Percentiles rank a stretch among this genome's conserved stretches.
Evolutionary conservation across 2,797 vertebrate genomes (phyloP).

Genomic region (Enteromius radiatus): DNA sequence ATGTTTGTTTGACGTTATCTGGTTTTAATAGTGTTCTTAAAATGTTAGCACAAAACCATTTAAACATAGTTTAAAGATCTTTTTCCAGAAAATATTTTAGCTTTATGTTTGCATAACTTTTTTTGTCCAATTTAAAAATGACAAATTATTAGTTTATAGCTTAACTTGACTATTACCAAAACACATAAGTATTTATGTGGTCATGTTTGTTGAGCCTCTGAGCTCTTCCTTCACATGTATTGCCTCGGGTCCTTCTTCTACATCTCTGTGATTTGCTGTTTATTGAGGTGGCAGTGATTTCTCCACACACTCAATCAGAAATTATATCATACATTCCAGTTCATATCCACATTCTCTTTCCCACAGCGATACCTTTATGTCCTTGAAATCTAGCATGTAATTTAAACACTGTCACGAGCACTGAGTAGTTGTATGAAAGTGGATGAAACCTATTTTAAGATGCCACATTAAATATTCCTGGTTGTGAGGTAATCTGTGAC

Average conservation of each 20-base stretch:
- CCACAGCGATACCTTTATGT: background rate
- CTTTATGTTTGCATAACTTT: too few species aligned
- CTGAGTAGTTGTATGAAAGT: background rate
- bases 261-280: conserved; percentile 13
- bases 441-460: background rate
- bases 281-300: conserved; percentile 14
- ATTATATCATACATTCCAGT: background rate
- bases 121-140: too few species aligned
- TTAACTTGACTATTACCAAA: background rate
- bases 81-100: too few species aligned
- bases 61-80: too few species aligned
- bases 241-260: conserved; percentile 1
- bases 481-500: background rate
- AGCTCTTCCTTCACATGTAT: background rate
- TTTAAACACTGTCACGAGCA: background rate
- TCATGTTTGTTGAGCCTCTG: background rate
- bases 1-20: background rate
- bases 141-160: too few species aligned
- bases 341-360: background rate
- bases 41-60: too few species aligned
- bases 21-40: background rate
- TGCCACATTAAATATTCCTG: conserved; percentile 1
- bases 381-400: background rate
- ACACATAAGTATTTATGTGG: background rate
- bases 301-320: conserved; percentile 28